Conservation (phyloP, 2,113 vertebrate species). For the Urocolius indicus region DNA sequence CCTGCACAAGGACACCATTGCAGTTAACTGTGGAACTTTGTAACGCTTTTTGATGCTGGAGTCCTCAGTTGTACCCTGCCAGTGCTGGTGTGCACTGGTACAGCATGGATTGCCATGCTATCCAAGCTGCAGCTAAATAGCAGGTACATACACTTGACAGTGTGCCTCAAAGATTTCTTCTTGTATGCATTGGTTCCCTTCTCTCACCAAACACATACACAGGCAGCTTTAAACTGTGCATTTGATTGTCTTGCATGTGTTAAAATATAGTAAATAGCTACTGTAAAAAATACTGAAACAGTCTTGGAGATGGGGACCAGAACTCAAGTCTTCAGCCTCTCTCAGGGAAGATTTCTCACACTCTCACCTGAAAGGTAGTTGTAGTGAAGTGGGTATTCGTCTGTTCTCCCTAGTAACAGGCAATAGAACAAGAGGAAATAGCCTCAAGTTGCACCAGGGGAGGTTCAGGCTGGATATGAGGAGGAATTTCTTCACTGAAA, state of each 20-base stretch:
- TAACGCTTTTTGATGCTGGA: not conserved
- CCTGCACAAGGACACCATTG: not conserved
- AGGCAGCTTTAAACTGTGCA: not conserved
- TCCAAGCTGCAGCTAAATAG: not conserved
- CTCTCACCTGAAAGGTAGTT: too few species aligned
- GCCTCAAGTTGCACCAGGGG: too few species aligned
- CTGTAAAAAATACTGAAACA: not conserved
- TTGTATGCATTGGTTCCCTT: not conserved
- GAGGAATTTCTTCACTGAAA: too few species aligned
- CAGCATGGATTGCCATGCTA: accelerated
- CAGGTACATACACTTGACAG: not conserved
- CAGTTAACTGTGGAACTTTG: not conserved
- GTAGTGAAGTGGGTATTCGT: too few species aligned
- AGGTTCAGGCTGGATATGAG: too few species aligned
- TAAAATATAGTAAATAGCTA: not conserved
- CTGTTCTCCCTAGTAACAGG: too few species aligned
- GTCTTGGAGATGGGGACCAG: not conserved
- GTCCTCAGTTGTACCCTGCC: not conserved
- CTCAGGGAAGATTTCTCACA: too few species aligned
- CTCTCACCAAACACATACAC: not conserved
- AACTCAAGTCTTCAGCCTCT: not conserved
- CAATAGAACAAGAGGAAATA: too few species aligned
- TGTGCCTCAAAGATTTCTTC: not conserved
- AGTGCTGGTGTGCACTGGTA: not conserved
- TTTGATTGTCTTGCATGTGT: not conserved